Evolutionary conservation across 2,113 vertebrate genomes (phyloP).

Genomic region (Litocranius walleri): DNA sequence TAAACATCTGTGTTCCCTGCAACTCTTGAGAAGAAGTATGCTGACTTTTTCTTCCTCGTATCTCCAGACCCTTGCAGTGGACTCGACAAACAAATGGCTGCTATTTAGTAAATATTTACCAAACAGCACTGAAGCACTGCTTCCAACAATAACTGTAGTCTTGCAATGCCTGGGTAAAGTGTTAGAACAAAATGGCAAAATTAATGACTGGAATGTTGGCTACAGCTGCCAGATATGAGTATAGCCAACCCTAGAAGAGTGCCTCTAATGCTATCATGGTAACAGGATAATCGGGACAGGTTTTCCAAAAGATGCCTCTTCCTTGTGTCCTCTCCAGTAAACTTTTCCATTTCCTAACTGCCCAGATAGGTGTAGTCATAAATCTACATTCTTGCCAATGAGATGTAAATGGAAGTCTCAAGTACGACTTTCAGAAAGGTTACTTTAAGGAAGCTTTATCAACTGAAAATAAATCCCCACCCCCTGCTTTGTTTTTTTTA

Average conservation of each 20-base stretch:
- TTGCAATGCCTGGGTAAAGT: background rate
- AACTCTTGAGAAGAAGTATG: background rate
- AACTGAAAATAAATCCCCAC: background rate
- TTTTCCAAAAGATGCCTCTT: conserved; percentile 30
- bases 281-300: background rate
- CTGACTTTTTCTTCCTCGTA: background rate
- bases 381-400: background rate
- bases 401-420: background rate
- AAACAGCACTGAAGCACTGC: background rate
- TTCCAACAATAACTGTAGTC: background rate
- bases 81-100: background rate
- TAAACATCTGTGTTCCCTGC: background rate
- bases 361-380: background rate
- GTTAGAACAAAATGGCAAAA: background rate
- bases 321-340: background rate
- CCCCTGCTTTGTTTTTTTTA: background rate
- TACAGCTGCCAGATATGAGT: background rate
- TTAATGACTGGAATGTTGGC: background rate
- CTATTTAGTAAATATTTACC: background rate
- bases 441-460: background rate
- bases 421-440: background rate
- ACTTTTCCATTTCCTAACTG: background rate
- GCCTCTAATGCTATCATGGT: background rate
- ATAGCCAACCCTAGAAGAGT: background rate
- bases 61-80: background rate